These are phyloP conservation scores for Monochamus alternatus DNA, from an alignment of 2,888 invertebrate genomes.

Conservation along the genomic window DNA sequence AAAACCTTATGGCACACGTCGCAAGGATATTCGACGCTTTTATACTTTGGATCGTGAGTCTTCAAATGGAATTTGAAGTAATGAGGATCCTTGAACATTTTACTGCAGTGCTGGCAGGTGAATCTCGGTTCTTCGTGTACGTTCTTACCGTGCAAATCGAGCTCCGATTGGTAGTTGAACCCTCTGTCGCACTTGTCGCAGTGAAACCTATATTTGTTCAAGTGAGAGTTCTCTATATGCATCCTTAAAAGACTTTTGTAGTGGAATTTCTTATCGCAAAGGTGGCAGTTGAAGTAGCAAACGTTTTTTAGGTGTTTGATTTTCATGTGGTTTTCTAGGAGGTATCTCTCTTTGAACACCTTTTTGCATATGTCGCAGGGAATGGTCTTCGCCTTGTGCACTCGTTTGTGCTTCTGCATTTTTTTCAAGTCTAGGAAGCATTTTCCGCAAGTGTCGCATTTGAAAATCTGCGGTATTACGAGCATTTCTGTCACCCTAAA, in stretches of 20 bases:
- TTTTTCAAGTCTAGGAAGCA: not conserved
- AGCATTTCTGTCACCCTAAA: not conserved
- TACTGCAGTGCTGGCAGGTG: conserved; percentile 39
- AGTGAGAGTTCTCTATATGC: conserved; percentile 47
- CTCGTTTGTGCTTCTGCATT: conserved; percentile 30
- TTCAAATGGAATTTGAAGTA: conserved; percentile 40
- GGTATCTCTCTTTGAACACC: conserved; percentile 39
- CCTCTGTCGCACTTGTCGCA: conserved; percentile 33
- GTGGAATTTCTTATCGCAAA: conserved; percentile 47
- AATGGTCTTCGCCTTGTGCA: conserved; percentile 36
- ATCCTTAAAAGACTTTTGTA: conserved; percentile 40
- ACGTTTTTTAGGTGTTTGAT: conserved; percentile 4
- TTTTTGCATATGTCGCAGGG: conserved; percentile 46
- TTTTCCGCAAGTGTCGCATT: conserved; percentile 18
- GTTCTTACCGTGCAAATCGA: conserved; percentile 21
- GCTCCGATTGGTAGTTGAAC: conserved; percentile 4
- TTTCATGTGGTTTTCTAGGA: conserved; percentile 56
- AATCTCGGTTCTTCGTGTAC: conserved; percentile 30
- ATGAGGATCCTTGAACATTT: conserved; percentile 35
- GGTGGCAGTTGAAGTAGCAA: conserved; percentile 29
- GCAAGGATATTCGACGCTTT: conserved; percentile 6
- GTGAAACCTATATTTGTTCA: conserved; percentile 23
- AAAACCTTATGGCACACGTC: conserved; percentile 1
- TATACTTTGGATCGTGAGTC: conserved; percentile 50
- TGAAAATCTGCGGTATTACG: not conserved